phyloP scores from a whole-genome alignment of 2,113 vertebrate genomes.

The Gracilinanus agilis region DNA sequence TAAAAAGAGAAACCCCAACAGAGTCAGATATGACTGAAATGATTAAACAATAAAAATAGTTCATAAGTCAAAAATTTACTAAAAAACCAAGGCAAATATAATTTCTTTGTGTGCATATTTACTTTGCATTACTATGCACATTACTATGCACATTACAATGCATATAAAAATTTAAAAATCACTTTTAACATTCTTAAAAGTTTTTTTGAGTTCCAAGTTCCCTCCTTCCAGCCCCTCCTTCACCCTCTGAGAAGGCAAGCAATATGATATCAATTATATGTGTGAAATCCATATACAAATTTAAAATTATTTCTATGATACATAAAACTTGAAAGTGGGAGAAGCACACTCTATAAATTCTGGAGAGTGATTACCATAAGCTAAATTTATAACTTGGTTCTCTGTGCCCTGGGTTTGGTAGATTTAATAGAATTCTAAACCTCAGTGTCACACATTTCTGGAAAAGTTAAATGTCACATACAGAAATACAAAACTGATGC shows the following conservation, averaged over 20 bases:
- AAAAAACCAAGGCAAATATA: not conserved
- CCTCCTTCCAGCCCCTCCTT: not conserved
- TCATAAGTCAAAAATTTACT: constrained; percentile 10
- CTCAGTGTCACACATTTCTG: not conserved
- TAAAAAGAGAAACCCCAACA: not conserved
- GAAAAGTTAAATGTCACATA: not conserved
- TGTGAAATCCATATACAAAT: not conserved
- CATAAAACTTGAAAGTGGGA: constrained; percentile 33
- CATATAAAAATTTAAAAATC: not conserved
- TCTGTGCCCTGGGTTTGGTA: not conserved
- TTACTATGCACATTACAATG: no score
- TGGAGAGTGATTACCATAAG: constrained; percentile 31
- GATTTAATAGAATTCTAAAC: not conserved
- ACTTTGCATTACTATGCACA: not conserved
- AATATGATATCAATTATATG: not conserved
- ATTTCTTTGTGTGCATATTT: constrained; percentile 5
- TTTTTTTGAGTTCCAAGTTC: not conserved
- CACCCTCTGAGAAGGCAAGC: not conserved
- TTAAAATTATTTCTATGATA: constrained; percentile 14
- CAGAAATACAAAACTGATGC: not conserved
- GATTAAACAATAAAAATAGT: not conserved
- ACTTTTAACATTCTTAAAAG: not conserved
- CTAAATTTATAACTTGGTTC: constrained; percentile 23
- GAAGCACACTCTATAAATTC: not conserved
- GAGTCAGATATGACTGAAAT: no score